phyloP scores from a whole-genome alignment of 2,797 vertebrate species.

The Petrocephalus sullivani region DNA sequence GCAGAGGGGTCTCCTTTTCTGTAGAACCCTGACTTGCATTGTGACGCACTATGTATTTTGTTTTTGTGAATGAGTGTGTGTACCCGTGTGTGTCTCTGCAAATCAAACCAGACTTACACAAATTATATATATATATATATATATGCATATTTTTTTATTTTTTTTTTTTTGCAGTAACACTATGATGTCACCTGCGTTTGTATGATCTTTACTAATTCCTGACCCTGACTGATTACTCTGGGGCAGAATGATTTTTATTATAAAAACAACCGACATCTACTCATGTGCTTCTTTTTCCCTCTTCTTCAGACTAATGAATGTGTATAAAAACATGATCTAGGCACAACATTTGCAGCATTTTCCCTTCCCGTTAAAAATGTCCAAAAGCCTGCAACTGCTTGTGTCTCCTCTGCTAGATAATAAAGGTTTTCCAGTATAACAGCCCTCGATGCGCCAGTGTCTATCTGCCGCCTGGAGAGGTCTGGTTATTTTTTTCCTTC shows the following conservation, averaged over 20 bases:
- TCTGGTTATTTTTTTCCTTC: conserved; percentile 57
- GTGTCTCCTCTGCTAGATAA: conserved; percentile 64
- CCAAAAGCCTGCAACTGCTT: conserved; percentile 52
- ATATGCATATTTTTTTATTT: no score
- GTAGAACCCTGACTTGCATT: background rate
- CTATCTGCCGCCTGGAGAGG: conserved; percentile 71
- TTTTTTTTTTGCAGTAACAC: background rate
- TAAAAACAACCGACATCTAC: background rate
- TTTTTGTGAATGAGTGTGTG: background rate
- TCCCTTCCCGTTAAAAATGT: conserved; percentile 39
- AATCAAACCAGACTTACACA: background rate
- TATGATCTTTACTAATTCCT: background rate
- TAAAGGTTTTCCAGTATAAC: conserved; percentile 77
- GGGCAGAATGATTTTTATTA: background rate
- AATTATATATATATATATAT: background rate
- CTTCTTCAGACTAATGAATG: conserved; percentile 10
- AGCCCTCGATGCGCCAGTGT: conserved; percentile 66
- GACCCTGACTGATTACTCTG: background rate
- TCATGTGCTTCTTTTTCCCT: background rate
- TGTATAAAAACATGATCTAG: background rate
- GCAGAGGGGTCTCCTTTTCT: background rate
- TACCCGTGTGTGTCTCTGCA: background rate
- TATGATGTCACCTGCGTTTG: background rate
- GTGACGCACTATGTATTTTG: background rate
- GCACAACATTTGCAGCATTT: conserved; percentile 18